Evolutionary conservation across 2,797 vertebrate species (phyloP).

Genomic region (Borostomias antarcticus): DNA sequence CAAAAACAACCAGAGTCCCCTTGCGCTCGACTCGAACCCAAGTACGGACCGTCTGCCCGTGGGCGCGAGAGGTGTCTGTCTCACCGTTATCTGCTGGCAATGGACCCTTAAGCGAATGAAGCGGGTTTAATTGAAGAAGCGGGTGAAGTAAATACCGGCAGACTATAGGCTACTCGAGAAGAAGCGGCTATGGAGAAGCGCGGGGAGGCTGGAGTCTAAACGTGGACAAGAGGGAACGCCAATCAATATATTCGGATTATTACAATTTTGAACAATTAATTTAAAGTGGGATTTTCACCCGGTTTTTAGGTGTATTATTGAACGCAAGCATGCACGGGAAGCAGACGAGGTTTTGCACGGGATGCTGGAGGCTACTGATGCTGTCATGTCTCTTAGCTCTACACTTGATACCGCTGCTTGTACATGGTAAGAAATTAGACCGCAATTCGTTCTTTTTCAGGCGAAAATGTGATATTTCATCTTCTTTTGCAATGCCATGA

Average conservation of each 20-base stretch:
- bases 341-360: slow-evolving; percentile 52
- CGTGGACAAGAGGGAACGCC: slow-evolving; percentile 32
- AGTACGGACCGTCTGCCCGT: slow-evolving; percentile 12
- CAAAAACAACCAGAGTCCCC: slow-evolving; percentile 41
- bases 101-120: slow-evolving; percentile 63
- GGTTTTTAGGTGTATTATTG: slow-evolving; percentile 24
- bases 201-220: slow-evolving; percentile 65
- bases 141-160: slow-evolving; percentile 37
- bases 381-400: slow-evolving; percentile 69
- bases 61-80: slow-evolving; percentile 27
- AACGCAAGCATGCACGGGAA: slow-evolving; percentile 64
- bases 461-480: background rate
- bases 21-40: slow-evolving; percentile 29
- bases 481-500: too few relatives aligned
- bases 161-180: slow-evolving; percentile 45
- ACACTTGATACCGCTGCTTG: slow-evolving; percentile 62
- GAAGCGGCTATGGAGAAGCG: slow-evolving; percentile 64
- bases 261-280: slow-evolving; percentile 40
- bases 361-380: slow-evolving; percentile 71
- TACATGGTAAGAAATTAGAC: slow-evolving; percentile 69
- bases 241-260: slow-evolving; percentile 50
- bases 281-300: slow-evolving; percentile 11
- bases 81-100: slow-evolving; percentile 47
- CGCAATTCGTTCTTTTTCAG: background rate
- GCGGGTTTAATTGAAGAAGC: slow-evolving; percentile 35